These are phyloP conservation scores for Protophormia terraenovae DNA, from an alignment of 2,888 invertebrate species.

Conservation along the genomic window DNA sequence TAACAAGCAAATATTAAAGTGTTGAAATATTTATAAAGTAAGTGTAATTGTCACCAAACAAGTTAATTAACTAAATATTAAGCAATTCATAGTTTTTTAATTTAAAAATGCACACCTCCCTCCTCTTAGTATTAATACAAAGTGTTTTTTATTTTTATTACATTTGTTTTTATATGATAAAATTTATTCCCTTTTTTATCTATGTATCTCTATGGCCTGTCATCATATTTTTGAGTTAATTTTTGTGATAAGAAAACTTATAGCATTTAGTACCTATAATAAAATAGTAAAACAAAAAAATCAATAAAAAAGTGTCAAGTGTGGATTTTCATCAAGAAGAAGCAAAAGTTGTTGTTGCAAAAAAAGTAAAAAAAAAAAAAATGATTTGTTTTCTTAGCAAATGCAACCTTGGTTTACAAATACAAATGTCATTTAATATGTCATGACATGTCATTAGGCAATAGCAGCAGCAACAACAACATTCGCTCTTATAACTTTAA, in stretches of 20 bases:
- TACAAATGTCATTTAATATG: slow-evolving; percentile 40
- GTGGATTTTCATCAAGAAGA: not conserved
- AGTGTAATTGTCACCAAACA: slow-evolving; percentile 23
- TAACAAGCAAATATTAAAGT: not conserved
- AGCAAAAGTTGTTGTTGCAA: slow-evolving; percentile 1
- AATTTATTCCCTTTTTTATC: too few species aligned
- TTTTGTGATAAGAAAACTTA: slow-evolving; percentile 43
- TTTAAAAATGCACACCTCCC: too few species aligned
- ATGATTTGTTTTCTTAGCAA: slow-evolving; percentile 34
- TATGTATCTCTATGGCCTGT: too few species aligned
- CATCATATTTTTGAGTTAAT: slow-evolving; percentile 1
- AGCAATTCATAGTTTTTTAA: not conserved
- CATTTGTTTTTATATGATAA: too few species aligned
- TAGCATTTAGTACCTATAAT: not conserved
- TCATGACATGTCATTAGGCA: slow-evolving; percentile 22
- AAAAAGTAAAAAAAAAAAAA: slow-evolving; percentile 13
- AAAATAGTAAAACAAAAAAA: slow-evolving; percentile 9
- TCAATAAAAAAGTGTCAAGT: slow-evolving; percentile 11
- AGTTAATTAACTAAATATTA: slow-evolving; percentile 6
- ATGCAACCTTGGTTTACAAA: slow-evolving; percentile 47
- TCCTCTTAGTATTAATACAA: too few species aligned
- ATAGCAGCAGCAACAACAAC: not conserved
- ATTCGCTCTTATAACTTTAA: not conserved
- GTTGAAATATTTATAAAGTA: slow-evolving; percentile 30
- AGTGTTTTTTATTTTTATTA: too few species aligned